Evolutionary conservation across 1,140 invertebrate species (phyloP).

Genomic region (Patella vulgata): DNA sequence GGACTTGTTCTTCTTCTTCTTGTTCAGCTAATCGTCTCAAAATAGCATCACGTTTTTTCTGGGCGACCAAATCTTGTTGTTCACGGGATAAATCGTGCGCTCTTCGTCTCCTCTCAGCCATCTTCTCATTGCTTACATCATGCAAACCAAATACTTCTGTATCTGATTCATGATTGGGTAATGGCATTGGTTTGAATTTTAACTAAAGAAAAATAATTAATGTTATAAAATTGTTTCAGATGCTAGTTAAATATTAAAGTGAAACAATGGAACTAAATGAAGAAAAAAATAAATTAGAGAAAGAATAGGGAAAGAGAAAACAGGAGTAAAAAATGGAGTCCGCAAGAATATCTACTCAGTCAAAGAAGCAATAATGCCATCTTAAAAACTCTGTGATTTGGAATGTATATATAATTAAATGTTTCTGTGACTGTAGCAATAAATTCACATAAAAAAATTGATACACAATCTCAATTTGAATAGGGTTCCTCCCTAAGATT

Average conservation of each 20-base stretch:
- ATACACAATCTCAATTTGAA: no score
- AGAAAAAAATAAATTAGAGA: neutral
- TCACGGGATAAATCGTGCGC: slow-evolving; percentile 59
- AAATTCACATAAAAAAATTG: no score
- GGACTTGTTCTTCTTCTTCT: slow-evolving; percentile 57
- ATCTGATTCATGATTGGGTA: slow-evolving; percentile 58
- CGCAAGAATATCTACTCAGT: no score
- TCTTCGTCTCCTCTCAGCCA: slow-evolving; percentile 52
- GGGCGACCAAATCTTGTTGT: slow-evolving; percentile 60
- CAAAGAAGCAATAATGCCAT: no score
- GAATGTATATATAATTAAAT: no score
- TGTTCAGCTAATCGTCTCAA: slow-evolving; percentile 60
- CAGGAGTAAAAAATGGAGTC: no score
- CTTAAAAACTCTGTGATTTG: no score
- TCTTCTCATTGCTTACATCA: slow-evolving; percentile 64
- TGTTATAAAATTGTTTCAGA: no score
- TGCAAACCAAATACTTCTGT: slow-evolving; percentile 64
- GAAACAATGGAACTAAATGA: neutral
- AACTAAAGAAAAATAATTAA: slow-evolving; percentile 47
- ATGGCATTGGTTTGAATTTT: slow-evolving; percentile 59
- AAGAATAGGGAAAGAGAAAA: no score
- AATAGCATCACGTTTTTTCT: slow-evolving; percentile 62
- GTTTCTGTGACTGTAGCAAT: no score
- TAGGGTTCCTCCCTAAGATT: no score
- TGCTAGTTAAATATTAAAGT: no score